Percentiles rank a stretch among this genome's conserved stretches.
These are phyloP conservation scores for Pemphredon lugubris DNA, from an alignment of 2,888 invertebrate species.

Conservation along the genomic window DNA sequence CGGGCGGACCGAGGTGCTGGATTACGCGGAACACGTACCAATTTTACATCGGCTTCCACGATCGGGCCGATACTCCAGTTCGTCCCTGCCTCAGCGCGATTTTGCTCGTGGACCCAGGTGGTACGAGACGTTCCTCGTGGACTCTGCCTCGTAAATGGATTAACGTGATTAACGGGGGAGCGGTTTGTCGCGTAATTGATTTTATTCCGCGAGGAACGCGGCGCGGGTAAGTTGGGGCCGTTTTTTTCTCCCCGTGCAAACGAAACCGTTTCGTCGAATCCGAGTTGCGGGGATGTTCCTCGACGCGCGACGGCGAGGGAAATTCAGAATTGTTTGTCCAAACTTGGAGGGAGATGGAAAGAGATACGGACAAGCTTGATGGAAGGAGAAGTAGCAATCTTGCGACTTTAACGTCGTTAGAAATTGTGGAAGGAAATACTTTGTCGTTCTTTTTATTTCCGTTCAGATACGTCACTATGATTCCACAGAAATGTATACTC, in stretches of 20 bases:
- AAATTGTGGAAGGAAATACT: no score
- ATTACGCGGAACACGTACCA: slow-evolving; percentile 61
- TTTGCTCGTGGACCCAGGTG: slow-evolving; percentile 27
- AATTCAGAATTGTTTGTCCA: no score
- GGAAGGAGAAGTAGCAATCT: no score
- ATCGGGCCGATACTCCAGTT: slow-evolving; percentile 11
- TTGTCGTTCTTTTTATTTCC: no score
- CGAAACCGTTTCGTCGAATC: no score
- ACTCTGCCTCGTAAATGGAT: slow-evolving; percentile 47
- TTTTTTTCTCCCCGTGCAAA: background rate
- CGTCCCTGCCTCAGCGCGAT: slow-evolving; percentile 44
- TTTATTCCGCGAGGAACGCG: background rate
- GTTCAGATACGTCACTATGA: no score
- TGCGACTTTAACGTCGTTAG: no score
- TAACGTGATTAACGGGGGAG: slow-evolving; percentile 50
- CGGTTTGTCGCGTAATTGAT: background rate
- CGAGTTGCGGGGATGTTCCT: no score
- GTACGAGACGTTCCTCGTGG: slow-evolving; percentile 24
- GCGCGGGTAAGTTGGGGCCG: background rate
- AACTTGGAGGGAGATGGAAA: no score
- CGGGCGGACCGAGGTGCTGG: slow-evolving; percentile 53
- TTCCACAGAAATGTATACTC: no score
- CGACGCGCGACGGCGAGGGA: no score
- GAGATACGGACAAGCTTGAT: no score
- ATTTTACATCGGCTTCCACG: slow-evolving; percentile 50